Evolutionary conservation across 2,113 vertebrate genomes (phyloP).

Genomic region (Cyanistes caeruleus): DNA sequence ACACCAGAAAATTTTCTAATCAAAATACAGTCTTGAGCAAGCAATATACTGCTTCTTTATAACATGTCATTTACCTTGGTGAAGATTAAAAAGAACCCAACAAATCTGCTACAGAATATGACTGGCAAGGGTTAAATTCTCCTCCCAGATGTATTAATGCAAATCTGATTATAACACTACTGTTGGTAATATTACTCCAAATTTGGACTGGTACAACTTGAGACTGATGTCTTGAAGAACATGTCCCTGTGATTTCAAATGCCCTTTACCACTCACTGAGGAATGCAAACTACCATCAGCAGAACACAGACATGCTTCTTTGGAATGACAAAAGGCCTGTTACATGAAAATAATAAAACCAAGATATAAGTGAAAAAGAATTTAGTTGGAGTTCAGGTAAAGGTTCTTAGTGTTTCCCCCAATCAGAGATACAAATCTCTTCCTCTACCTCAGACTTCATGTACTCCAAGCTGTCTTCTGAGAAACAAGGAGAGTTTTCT

Average conservation of each 20-base stretch:
- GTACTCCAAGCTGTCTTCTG: neutral
- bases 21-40: neutral
- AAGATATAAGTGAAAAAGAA: neutral
- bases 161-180: neutral
- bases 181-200: neutral
- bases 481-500: neutral
- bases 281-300: neutral
- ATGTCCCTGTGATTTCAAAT: neutral
- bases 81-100: neutral
- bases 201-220: neutral
- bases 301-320: neutral
- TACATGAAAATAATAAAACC: neutral
- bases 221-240: neutral
- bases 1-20: neutral
- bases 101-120: neutral
- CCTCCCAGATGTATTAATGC: neutral
- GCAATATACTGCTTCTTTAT: neutral
- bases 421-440: neutral
- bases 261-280: neutral
- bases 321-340: neutral
- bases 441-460: neutral
- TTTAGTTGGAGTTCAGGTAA: neutral
- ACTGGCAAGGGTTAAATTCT: neutral
- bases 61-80: neutral
- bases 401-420: neutral